These are phyloP conservation scores for Rhynchonycteris naso DNA, from an alignment of 2,797 vertebrate species.

Conservation along the genomic window DNA sequence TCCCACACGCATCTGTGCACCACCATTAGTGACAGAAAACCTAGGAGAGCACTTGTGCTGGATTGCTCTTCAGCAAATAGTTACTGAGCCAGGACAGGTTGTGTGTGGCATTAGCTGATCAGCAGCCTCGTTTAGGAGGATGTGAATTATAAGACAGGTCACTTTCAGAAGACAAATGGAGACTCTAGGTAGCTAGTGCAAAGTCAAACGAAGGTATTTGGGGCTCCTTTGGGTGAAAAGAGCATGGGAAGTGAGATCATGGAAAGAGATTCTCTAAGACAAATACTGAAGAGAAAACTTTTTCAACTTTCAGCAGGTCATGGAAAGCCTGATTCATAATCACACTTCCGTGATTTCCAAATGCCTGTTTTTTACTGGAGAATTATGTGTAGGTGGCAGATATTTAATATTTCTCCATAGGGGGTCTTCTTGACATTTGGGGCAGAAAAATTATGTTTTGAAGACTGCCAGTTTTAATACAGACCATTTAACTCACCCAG, in stretches of 20 bases:
- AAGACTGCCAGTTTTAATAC: background rate
- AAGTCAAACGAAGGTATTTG: background rate
- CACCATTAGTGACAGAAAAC: background rate
- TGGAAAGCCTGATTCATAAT: conserved; percentile 7
- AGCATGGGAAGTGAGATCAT: background rate
- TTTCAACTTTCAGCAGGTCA: background rate
- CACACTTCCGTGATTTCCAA: background rate
- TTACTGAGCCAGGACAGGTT: background rate
- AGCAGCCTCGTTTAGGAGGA: background rate
- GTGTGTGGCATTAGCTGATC: background rate
- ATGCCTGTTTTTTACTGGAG: background rate
- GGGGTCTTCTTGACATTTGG: conserved; percentile 17
- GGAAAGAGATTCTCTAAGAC: background rate
- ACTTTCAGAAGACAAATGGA: background rate
- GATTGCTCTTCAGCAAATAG: background rate
- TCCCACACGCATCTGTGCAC: background rate
- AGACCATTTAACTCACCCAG: background rate
- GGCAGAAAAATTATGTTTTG: background rate
- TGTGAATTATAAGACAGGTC: background rate
- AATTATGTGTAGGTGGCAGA: background rate
- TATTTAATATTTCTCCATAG: background rate
- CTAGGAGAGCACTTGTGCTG: background rate
- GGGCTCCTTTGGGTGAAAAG: background rate
- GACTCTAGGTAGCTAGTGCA: background rate
- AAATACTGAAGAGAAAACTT: background rate